Percentiles rank a stretch among this genome's conserved stretches.
Conservation (phyloP, 2,797 vertebrate species). For the Malurus splendens region DNA sequence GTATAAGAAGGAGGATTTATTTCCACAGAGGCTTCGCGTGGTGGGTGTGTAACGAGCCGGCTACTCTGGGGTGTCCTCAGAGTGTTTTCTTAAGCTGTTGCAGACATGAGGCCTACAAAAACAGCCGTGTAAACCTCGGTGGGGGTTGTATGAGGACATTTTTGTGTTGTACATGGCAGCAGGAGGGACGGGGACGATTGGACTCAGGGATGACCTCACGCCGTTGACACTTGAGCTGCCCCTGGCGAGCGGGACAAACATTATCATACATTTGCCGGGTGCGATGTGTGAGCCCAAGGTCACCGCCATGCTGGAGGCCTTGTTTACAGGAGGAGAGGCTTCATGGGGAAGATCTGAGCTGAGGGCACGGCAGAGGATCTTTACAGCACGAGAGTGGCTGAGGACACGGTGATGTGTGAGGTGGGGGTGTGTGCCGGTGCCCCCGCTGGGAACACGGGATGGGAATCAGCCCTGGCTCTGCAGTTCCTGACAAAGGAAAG, state of each 20-base stretch:
- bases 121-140: neutral
- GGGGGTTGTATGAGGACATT: rapidly evolving
- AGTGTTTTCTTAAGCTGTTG: neutral
- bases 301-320: neutral
- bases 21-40: neutral
- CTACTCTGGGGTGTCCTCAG: neutral
- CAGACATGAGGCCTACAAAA: neutral
- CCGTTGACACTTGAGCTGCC: neutral
- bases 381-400: neutral
- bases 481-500: neutral
- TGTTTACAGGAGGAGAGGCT: neutral
- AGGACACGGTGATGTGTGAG: neutral
- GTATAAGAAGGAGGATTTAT: neutral
- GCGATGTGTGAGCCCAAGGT: neutral
- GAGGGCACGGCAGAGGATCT: neutral
- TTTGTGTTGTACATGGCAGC: neutral
- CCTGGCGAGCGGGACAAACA: neutral
- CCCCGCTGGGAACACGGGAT: rapidly evolving
- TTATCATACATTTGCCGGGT: rapidly evolving
- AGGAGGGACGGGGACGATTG: neutral
- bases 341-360: rapidly evolving
- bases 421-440: rapidly evolving
- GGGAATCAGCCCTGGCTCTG: neutral
- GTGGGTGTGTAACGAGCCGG: neutral
- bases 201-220: rapidly evolving